phyloP scores from a whole-genome alignment of 2,797 vertebrate genomes.

The Sebastiscus tertius region DNA sequence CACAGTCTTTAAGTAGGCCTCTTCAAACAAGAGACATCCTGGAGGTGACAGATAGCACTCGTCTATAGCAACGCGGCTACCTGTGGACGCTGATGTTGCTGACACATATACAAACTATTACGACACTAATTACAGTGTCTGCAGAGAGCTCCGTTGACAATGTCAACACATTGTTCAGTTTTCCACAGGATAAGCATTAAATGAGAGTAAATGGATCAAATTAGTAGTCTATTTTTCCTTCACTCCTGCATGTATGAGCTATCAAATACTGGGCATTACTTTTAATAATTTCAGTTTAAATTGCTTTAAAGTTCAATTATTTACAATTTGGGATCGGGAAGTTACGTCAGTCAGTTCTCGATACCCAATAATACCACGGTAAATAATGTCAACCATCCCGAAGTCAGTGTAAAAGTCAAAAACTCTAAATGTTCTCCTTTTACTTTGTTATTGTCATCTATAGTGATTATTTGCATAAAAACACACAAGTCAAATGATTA shows the following conservation, averaged over 20 bases:
- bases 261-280: not conserved
- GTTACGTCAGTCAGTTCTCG: too few relatives aligned
- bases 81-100: conserved; percentile 2
- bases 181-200: not conserved
- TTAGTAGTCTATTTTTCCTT: not conserved
- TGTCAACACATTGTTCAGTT: conserved; percentile 3
- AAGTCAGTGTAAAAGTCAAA: too few relatives aligned
- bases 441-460: too few relatives aligned
- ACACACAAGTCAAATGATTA: too few relatives aligned
- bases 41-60: conserved; percentile 42
- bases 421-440: too few relatives aligned
- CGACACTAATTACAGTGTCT: conserved; percentile 4
- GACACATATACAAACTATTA: conserved; percentile 2
- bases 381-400: too few relatives aligned
- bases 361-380: too few relatives aligned
- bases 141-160: not conserved
- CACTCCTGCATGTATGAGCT: not conserved
- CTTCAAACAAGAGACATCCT: conserved; percentile 36
- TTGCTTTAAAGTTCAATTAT: not conserved
- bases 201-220: conserved; percentile 8
- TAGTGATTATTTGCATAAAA: too few relatives aligned
- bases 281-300: not conserved
- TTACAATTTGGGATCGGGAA: too few relatives aligned
- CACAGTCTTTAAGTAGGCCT: not conserved
- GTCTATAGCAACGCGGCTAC: conserved; percentile 22